Evolutionary conservation across 2,797 vertebrate genomes (phyloP), one percentile per base, ranked within the genome.

Genomic region (Jordanella pulchra): DNA sequence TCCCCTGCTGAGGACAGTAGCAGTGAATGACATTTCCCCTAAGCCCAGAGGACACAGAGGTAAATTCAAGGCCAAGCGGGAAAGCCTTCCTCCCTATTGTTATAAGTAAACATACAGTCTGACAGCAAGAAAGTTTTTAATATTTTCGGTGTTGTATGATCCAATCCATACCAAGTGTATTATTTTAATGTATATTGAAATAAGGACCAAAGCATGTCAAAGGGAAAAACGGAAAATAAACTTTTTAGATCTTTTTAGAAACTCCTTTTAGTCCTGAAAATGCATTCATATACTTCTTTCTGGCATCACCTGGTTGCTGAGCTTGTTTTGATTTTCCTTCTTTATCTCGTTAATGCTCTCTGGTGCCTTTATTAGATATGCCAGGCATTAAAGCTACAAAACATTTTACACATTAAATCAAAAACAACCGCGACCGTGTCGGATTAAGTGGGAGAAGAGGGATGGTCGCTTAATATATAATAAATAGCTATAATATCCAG

Each of bases 1-100:
- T 88, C 78, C 86, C 79, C 84, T 67, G 65, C 65, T 84, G 80
- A 78, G 70, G 84, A 88, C 91, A 89, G 90, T 91, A 91, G 90
- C 90, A 91, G 87, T 91, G 89, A 90, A 88, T 82, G 89, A 93
- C 85, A 91, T 91, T 89, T 92, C 86, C 86, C 78, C 25, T 60
- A 80, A 73, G 82, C 72, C 73, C 80, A 79, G 75, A 83, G 78
- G 73, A 82, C 68, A 67, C 28, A 7, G 44, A 80, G 79, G 78
- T 83, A 83, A 88, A 77, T 54, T 68, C 73, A 77, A 86, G 80
- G 85, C 73, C 84, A 54, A 18, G 30, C n/a, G 54, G 63, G 14
- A 42, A 47, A 61, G 67, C 55, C 3, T 32, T 65, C 21, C 60
- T 56, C 28, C 54, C 27, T 25, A 11, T 61, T 56, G 47, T 56